Base-by-base conservation (phyloP, 2,888 invertebrate species). In the Ischnura elegans region DNA sequence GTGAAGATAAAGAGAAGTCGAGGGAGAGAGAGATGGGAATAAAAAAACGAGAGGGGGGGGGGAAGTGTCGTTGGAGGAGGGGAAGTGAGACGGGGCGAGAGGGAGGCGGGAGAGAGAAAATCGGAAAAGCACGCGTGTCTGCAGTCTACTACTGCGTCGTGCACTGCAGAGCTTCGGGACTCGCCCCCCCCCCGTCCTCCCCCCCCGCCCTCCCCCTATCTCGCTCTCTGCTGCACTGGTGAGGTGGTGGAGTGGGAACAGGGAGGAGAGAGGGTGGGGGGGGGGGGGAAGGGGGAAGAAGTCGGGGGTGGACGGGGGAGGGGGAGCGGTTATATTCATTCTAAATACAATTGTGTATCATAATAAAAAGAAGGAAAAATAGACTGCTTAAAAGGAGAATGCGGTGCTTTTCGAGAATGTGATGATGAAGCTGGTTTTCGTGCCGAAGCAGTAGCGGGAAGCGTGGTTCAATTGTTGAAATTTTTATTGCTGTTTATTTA, bases 121-220 rank as follows among this genome's bases (percentile, higher is more conserved):
- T 90, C 90, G 90, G 90, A 61, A 43, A 90, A n/a, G 90, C 90
- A 90, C 90, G 90, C 90, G 90, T 90, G 90, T 90, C 90, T 90
- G 90, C 90, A 90, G 90, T 66, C 55, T 61, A 90, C 90, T 90
- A 66, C 90, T 90, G 90, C 90, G 90, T 90, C 61, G 90, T 90
- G 90, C 90, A 90, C 90, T 90, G 90, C 90, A 90, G 90, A 90
- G 61, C 90, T 90, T 90, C 90, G n/a, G 90, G 90, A n/a, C 90
- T n/a, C 61, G 61, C 61, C 90, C 90, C 76, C 55, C n/a, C n/a
- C n/a, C n/a, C n/a, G n/a, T n/a, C n/a, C n/a, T n/a, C n/a, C n/a
- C n/a, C n/a, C n/a, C n/a, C n/a, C n/a, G n/a, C n/a, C n/a, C n/a
- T n/a, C n/a, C n/a, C n/a, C n/a, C n/a, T n/a, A n/a, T n/a, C n/a